Conservation (phyloP, 2,113 vertebrate genomes). For the Platycercus adscitus region DNA sequence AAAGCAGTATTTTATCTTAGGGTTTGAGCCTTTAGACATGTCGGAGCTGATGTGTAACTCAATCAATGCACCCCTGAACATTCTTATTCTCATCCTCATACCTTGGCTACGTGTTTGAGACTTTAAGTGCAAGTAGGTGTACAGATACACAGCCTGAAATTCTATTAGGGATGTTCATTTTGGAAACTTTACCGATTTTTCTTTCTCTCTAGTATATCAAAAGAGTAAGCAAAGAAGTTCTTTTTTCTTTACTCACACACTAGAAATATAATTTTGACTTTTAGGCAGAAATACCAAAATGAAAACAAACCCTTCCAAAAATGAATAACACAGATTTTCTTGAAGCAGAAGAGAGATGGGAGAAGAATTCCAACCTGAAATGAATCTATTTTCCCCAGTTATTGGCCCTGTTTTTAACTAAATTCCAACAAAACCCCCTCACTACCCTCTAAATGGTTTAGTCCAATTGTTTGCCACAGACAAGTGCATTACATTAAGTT, state of each 20-base stretch:
- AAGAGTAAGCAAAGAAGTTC: not conserved
- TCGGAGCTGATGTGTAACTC: not conserved
- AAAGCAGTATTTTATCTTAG: not conserved
- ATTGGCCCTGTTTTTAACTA: not conserved
- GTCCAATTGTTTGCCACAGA: not conserved
- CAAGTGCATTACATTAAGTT: not conserved
- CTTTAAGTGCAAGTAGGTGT: not conserved
- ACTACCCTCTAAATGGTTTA: not conserved
- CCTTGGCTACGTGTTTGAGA: fast-evolving
- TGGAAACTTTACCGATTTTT: not conserved
- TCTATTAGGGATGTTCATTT: not conserved
- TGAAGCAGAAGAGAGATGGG: not conserved
- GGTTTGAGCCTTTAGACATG: not conserved
- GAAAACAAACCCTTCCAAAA: not conserved
- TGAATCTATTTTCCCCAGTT: not conserved
- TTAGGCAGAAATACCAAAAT: not conserved
- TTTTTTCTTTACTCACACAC: not conserved
- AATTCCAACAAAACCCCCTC: not conserved
- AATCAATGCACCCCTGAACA: not conserved
- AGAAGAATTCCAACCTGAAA: not conserved
- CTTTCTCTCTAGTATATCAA: not conserved
- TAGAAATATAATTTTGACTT: not conserved
- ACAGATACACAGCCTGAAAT: not conserved
- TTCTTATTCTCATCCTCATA: not conserved
- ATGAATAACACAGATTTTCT: not conserved